Conservation (phyloP, 2,113 vertebrate genomes). For the Piprites chloris region DNA sequence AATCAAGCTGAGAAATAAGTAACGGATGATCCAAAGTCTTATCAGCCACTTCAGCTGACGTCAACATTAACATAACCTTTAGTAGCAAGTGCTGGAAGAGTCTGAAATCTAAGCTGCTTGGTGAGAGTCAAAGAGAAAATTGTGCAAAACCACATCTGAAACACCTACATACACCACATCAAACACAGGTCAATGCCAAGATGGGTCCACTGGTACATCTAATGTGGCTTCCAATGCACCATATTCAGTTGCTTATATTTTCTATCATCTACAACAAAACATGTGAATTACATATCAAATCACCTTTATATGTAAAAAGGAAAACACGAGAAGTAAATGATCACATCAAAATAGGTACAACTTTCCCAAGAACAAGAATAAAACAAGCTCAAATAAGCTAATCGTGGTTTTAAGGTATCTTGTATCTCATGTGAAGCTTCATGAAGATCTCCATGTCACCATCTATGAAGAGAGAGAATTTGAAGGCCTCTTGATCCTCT, state of each 20-base stretch:
- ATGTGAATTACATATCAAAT: accelerated
- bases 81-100: not conserved
- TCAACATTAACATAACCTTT: not conserved
- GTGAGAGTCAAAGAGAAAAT: not conserved
- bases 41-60: not conserved
- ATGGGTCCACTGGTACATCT: not conserved
- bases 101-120: not conserved
- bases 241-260: not conserved
- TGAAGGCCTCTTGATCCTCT: not conserved
- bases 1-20: not conserved
- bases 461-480: not conserved
- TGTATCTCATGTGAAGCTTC: not conserved
- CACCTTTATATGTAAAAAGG: not conserved
- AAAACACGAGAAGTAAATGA: not conserved
- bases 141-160: not conserved
- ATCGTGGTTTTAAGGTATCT: not conserved
- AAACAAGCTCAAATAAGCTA: not conserved
- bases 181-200: not conserved
- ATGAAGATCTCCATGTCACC: not conserved
- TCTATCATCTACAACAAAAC: not conserved
- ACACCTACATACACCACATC: not conserved
- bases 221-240: not conserved
- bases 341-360: not conserved
- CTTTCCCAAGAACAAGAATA: accelerated
- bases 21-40: not conserved